phyloP scores from a whole-genome alignment of 2,888 invertebrate genomes.

The Microctonus hyperodae region DNA sequence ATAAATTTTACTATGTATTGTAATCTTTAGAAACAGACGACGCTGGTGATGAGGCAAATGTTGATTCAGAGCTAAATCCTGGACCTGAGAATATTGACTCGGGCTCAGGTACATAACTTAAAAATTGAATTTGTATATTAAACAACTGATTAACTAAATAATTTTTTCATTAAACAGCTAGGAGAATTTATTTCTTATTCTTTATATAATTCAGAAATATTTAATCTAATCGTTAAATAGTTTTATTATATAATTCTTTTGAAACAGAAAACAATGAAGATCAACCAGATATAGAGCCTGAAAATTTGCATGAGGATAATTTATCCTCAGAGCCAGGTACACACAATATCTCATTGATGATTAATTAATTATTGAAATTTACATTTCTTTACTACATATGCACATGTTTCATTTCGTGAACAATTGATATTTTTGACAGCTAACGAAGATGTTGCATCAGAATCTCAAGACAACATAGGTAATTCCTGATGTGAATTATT shows the following conservation, averaged over 20 bases:
- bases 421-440: background rate
- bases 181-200: too few relatives aligned
- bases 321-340: background rate
- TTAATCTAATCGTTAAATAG: background rate
- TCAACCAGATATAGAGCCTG: slow-evolving; percentile 25
- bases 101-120: background rate
- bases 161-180: too few relatives aligned
- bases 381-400: too few relatives aligned
- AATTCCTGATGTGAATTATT: background rate
- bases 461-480: background rate
- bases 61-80: background rate
- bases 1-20: background rate
- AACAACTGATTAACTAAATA: too few relatives aligned
- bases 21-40: background rate
- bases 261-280: background rate
- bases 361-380: background rate
- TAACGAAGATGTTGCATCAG: background rate
- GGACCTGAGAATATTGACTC: background rate
- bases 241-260: background rate
- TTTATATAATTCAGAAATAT: background rate
- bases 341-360: background rate
- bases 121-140: too few relatives aligned
- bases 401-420: slow-evolving; percentile 11
- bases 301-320: slow-evolving; percentile 33
- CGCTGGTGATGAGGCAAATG: too few relatives aligned